phyloP scores from a whole-genome alignment of 2,888 invertebrate species.

The Petrolisthes manimaculis region DNA sequence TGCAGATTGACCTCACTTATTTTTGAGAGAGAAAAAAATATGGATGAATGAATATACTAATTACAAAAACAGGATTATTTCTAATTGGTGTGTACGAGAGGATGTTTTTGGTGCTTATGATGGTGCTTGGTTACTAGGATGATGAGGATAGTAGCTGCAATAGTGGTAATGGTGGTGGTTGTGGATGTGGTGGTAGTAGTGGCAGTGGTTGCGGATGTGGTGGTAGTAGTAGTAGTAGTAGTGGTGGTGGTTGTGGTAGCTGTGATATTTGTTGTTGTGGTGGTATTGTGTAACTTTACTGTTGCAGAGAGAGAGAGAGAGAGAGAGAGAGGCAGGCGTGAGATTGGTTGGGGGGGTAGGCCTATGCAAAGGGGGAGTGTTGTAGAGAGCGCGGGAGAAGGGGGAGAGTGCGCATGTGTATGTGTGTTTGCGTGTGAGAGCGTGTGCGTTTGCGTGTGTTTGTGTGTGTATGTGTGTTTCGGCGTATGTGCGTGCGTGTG shows the following conservation, averaged over 20 bases:
- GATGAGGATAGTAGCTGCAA: background rate
- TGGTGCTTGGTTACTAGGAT: background rate
- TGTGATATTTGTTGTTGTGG: background rate
- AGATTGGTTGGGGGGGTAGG: background rate
- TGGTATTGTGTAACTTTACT: background rate
- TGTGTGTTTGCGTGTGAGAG: background rate
- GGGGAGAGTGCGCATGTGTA: background rate
- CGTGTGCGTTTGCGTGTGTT: background rate
- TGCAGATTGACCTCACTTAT: no score
- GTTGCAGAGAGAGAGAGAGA: background rate
- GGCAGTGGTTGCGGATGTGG: background rate
- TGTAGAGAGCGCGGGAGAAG: background rate
- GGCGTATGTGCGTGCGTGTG: slow-evolving; percentile 37
- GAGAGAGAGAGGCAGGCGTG: background rate
- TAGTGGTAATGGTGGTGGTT: background rate
- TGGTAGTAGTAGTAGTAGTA: no score
- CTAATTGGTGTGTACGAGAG: background rate
- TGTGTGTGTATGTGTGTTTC: slow-evolving; percentile 4
- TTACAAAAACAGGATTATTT: background rate
- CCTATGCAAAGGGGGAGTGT: background rate
- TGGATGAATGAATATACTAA: background rate
- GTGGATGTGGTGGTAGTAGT: background rate
- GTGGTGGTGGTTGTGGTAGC: background rate
- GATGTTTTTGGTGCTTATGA: background rate
- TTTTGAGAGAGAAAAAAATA: background rate